Conservation (phyloP, 2,888 invertebrate genomes). For the Physocephala rufipes region DNA sequence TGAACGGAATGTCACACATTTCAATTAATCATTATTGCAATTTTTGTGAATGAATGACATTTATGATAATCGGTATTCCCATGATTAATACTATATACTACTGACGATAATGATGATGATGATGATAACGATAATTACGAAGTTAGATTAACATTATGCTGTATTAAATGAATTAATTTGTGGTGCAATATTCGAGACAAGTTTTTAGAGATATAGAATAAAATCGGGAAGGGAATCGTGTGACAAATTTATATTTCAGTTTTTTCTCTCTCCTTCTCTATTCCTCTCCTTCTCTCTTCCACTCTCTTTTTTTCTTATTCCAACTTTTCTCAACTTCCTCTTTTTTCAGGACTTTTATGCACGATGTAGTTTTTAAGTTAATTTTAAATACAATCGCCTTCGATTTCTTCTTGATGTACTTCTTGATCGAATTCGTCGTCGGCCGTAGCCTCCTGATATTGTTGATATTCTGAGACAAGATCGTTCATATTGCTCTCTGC, state of each 20-base stretch:
- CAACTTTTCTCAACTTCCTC: neutral
- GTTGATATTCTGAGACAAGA: conserved; percentile 90
- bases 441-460: conserved; percentile 90
- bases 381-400: conserved; percentile 67
- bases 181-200: no score
- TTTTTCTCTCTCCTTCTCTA: neutral
- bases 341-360: conserved; percentile 30
- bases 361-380: conserved; percentile 49
- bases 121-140: conserved; percentile 5
- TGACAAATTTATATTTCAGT: neutral
- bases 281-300: neutral
- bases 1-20: no score
- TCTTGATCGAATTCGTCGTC: conserved; percentile 90
- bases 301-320: neutral
- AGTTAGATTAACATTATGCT: neutral
- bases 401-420: conserved; percentile 73
- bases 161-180: no score
- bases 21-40: no score
- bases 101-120: neutral
- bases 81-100: no score
- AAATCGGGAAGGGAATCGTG: no score
- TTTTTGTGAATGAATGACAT: no score
- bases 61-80: no score
- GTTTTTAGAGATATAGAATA: no score
- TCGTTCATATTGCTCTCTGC: conserved; percentile 96